Conservation (phyloP, 2,797 vertebrate genomes). For the Thunnus albacares region DNA sequence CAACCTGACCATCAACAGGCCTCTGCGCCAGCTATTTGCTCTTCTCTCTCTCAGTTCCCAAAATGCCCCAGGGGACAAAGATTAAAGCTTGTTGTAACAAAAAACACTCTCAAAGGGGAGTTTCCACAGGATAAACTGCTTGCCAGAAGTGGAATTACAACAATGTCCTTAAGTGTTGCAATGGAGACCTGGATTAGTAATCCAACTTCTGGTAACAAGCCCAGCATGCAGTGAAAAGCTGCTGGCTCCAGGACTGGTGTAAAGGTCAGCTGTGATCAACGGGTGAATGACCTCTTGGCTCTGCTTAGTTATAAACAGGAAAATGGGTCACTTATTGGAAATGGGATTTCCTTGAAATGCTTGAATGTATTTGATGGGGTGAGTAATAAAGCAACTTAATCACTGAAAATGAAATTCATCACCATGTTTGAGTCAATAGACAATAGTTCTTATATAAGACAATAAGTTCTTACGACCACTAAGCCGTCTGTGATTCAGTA, state of each 20-base stretch:
- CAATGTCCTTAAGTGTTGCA: background rate
- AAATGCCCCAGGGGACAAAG: background rate
- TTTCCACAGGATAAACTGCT: background rate
- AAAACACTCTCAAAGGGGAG: background rate
- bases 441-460: no score
- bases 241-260: background rate
- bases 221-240: constrained; percentile 1
- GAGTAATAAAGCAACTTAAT: background rate
- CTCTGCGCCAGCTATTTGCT: background rate
- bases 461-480: background rate
- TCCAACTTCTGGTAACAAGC: constrained; percentile 26
- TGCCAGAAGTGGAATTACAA: constrained; percentile 13
- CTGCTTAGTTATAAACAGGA: constrained; percentile 12
- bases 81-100: constrained; percentile 7
- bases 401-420: background rate
- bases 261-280: background rate
- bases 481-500: background rate
- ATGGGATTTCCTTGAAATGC: background rate
- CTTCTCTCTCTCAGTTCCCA: constrained; percentile 17
- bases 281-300: constrained; percentile 14
- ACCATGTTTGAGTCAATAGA: background rate
- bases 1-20: background rate
- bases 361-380: background rate
- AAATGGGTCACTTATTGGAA: constrained; percentile 43
- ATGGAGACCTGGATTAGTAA: background rate